Base-by-base conservation (phyloP, 2,888 invertebrate species). In the Ophion costatus region DNA sequence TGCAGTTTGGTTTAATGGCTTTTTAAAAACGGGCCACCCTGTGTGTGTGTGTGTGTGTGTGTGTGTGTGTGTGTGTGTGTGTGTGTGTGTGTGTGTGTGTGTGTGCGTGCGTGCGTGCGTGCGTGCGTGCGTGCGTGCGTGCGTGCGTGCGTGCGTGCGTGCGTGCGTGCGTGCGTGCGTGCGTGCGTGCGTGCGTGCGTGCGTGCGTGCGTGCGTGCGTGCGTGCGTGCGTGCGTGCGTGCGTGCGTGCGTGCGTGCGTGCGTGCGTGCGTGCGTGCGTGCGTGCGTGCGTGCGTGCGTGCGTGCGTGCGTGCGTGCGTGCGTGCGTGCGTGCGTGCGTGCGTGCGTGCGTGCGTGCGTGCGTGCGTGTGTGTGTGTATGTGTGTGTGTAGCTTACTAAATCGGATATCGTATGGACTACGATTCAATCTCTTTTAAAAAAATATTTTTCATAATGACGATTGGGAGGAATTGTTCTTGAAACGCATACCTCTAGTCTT, bases 401-500 rank as follows among this genome's bases (percentile, higher is more conserved):
- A 74, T 74, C 42, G 42, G 22, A 51, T 51, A 69, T 78, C 14
- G 45, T 78, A 77, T 64, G 22, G 33, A 59, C 22, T 24, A 45
- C 77, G 10, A 29, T 69, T 59, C 6, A 20, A 61, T 61, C 59
- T 78, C 59, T 78, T 29, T 78, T 69, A 69, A 45, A 4, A 4
- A 20, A 59, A 11, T 24, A 17, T 61, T 4, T 61, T 61, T 69
- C 45, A 45, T 61, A 78, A 78, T 69, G 57, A 77, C 51, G 22
- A 51, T 57, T 69, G 63, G n/a, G 56, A 80, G 57, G 42, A 74
- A 80, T 38, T 45, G 75, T 69, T 69, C 75, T 78, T 70, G 61
- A 63, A 63, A 70, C 17, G 69, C 5, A 67, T 70, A 59, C 3
- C 59, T 73, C 24, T 51, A 59, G 22, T 70, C 20, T 70, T 17